Evolutionary conservation across 2,888 invertebrate genomes (phyloP).

Genomic region (Caenorhabditis sp.): DNA sequence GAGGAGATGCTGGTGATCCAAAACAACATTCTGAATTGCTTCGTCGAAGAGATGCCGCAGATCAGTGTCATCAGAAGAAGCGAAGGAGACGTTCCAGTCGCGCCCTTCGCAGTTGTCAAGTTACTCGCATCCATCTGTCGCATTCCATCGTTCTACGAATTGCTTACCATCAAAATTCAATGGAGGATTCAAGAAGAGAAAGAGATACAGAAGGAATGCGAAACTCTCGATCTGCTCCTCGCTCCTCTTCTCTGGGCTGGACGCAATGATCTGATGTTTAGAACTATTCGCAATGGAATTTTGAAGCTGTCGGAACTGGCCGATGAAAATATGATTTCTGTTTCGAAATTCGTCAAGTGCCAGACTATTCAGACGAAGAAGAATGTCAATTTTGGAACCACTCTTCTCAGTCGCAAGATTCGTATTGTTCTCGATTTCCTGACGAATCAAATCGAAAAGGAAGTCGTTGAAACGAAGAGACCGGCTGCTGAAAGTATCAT

Average conservation of each 20-base stretch:
- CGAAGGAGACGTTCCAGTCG: constrained; percentile 42
- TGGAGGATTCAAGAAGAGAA: constrained; percentile 45
- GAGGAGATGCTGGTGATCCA: constrained; percentile 45
- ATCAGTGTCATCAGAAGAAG: constrained; percentile 48
- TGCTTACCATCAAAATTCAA: constrained; percentile 44
- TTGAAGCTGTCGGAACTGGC: constrained; percentile 69
- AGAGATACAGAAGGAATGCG: constrained; percentile 18
- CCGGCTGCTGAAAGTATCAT: constrained; percentile 62
- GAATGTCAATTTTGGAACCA: constrained; percentile 69
- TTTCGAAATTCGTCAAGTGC: constrained; percentile 35
- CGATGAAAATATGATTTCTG: constrained; percentile 61
- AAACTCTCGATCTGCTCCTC: constrained; percentile 60
- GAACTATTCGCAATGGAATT: constrained; percentile 62
- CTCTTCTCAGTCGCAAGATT: constrained; percentile 68
- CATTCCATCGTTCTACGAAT: constrained; percentile 51
- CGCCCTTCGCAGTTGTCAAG: constrained; percentile 61
- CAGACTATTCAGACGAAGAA: constrained; percentile 26
- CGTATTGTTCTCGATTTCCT: constrained; percentile 71
- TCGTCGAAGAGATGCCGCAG: constrained; percentile 27
- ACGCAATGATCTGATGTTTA: constrained; percentile 56
- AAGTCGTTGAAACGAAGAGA: constrained; percentile 52
- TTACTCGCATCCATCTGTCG: constrained; percentile 41
- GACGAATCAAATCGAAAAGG: constrained; percentile 59
- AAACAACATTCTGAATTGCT: constrained; percentile 27
- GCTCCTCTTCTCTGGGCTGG: constrained; percentile 66